Percentiles rank a stretch among this genome's conserved stretches.
These are phyloP conservation scores for Columba livia DNA, from an alignment of 2,113 vertebrate species.

Conservation along the genomic window DNA sequence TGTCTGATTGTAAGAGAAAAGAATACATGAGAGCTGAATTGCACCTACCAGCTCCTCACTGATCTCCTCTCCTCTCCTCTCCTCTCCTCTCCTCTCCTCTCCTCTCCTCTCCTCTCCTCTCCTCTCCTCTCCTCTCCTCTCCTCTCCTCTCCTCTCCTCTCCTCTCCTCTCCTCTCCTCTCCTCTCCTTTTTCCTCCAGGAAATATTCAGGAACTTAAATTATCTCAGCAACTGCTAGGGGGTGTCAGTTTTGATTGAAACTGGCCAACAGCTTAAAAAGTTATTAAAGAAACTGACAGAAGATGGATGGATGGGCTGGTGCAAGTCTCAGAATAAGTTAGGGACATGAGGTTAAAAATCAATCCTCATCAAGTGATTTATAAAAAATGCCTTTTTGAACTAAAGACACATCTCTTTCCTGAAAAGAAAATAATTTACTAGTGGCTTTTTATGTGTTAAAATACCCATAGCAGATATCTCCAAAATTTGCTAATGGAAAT, in stretches of 20 bases:
- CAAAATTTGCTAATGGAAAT: neutral
- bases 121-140: too few species aligned
- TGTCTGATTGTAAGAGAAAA: neutral
- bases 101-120: neutral
- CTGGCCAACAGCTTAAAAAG: conserved; percentile 12
- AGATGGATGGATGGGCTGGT: neutral
- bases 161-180: neutral
- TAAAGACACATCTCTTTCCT: neutral
- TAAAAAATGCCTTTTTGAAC: neutral
- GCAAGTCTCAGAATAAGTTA: neutral
- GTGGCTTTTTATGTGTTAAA: neutral
- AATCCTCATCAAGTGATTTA: neutral
- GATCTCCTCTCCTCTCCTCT: neutral
- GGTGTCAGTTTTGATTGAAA: neutral
- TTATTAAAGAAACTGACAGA: neutral
- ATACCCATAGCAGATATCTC: neutral
- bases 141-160: neutral
- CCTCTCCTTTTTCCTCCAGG: neutral
- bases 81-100: neutral
- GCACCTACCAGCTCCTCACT: neutral
- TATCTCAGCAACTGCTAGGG: neutral
- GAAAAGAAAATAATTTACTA: neutral
- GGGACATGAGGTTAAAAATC: neutral
- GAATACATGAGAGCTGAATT: neutral
- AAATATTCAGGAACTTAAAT: neutral